Evolutionary conservation across 37 sponge, comb jelly and placozoan genomes (phyloP).

Genomic region (Spongia lamella): DNA sequence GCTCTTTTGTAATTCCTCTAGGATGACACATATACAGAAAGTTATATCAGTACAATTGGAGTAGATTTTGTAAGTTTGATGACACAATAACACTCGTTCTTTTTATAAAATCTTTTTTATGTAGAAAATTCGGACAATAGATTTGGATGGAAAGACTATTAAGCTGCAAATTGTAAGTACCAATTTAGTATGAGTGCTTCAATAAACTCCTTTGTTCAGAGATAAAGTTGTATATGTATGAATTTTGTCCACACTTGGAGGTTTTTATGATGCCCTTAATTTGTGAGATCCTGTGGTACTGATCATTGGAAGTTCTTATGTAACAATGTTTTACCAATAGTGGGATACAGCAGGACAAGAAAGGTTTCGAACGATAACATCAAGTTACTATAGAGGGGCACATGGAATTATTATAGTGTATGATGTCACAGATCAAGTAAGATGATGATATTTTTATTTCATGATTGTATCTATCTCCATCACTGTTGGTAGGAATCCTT

Average conservation of each 20-base stretch:
- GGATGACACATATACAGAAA: conserved; percentile 99
- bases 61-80: conserved; percentile 95
- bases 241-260: neutral
- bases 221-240: neutral
- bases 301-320: neutral
- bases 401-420: conserved; percentile 98
- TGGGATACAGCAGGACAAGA: conserved; percentile 99
- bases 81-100: neutral
- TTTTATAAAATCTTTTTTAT: neutral
- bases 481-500: conserved; percentile 72
- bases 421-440: conserved; percentile 97
- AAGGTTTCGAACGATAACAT: conserved; percentile 95
- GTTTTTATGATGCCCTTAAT: neutral
- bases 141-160: conserved; percentile 94
- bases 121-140: conserved; percentile 96
- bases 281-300: neutral
- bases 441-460: neutral
- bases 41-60: conserved; percentile 98
- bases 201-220: neutral
- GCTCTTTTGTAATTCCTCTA: conserved; percentile 9
- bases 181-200: no score
- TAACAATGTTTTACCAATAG: conserved; percentile 12
- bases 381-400: conserved; percentile 97
- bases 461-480: neutral
- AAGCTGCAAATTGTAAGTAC: conserved; percentile 95